Percentiles rank a stretch among this genome's conserved stretches.
Conservation (phyloP, 2,113 vertebrate species). For the Actenoides hombroni region DNA sequence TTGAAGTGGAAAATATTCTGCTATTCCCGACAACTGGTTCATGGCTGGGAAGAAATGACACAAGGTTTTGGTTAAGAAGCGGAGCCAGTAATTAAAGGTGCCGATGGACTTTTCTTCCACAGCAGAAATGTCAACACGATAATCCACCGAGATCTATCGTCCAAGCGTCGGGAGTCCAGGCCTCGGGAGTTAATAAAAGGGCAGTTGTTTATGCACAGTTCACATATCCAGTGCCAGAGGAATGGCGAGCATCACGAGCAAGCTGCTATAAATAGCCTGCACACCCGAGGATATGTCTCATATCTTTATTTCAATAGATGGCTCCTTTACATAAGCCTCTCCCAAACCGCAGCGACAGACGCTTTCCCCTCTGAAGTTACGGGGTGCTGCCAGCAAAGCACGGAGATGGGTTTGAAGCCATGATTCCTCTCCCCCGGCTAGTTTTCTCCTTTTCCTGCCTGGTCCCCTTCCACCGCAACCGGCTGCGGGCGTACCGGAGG, state of each 20-base stretch:
- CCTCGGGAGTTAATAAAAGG: background rate
- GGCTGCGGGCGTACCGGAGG: fast-evolving
- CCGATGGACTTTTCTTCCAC: background rate
- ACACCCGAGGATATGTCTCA: background rate
- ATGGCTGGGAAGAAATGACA: background rate
- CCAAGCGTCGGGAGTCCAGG: background rate
- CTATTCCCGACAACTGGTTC: background rate
- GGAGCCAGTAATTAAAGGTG: background rate
- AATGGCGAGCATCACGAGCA: background rate
- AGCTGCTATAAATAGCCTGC: slow-evolving; percentile 35
- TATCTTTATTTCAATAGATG: background rate
- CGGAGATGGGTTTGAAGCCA: background rate
- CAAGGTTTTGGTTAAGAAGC: background rate
- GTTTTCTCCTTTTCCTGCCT: background rate
- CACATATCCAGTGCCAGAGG: background rate
- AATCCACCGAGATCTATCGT: background rate
- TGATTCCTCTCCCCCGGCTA: fast-evolving
- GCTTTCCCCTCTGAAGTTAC: too few relatives aligned
- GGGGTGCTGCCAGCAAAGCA: background rate
- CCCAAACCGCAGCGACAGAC: background rate
- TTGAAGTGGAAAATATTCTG: background rate
- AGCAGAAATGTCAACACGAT: background rate
- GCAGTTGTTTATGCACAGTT: background rate
- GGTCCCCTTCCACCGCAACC: too few relatives aligned
- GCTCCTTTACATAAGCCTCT: background rate